Evolutionary conservation across 1,140 invertebrate species (phyloP), one percentile per base, ranked within the genome.

Genomic region (Dermatophagoides farinae): DNA sequence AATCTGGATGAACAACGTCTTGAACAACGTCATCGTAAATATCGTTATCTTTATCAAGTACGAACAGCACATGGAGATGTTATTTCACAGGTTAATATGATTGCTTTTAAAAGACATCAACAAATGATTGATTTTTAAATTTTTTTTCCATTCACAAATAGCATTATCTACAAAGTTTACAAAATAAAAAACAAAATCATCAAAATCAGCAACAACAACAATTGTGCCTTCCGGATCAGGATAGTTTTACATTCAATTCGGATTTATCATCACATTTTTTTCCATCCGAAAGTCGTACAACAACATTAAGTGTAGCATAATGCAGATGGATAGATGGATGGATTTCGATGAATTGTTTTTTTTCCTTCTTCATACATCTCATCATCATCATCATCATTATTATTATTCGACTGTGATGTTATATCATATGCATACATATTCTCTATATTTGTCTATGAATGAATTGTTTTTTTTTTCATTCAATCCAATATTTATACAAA

Each of bases 41-140:
- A 88, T 70, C 76, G 86, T 57, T 88, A 90, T 70, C 73, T 90
- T 63, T 90, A 89, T 75, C 86, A 89, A 75, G 83, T 88, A 61
- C 77, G 86, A 64, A 85, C 85, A 14, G 83, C 84, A 39, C 84
- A 88, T 65, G 86, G 86, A 16, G 86, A 89, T 74, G 83, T 88
- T 65, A 86, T 90, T 60, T 86, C 84, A 65, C 86, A 88, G 79
- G 85, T 77, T 31, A 31, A 4, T 31, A 63, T 1, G 16, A 18
- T 54, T 31, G 25, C 54, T 40, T 18, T 23, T 20, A 18, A 1
- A 38, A 52, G 16, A 25, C 43, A 4, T 59, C 54, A 10, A 61
- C n/a, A 22, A 41, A 25, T 38, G 37, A 46, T 52, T 50, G 47
- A 60, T 38, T 50, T 40, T 18, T 59, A 57, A 62, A 22, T 41